phyloP scores from a whole-genome alignment of 2,113 vertebrate species.

The Cynocephalus volans region DNA sequence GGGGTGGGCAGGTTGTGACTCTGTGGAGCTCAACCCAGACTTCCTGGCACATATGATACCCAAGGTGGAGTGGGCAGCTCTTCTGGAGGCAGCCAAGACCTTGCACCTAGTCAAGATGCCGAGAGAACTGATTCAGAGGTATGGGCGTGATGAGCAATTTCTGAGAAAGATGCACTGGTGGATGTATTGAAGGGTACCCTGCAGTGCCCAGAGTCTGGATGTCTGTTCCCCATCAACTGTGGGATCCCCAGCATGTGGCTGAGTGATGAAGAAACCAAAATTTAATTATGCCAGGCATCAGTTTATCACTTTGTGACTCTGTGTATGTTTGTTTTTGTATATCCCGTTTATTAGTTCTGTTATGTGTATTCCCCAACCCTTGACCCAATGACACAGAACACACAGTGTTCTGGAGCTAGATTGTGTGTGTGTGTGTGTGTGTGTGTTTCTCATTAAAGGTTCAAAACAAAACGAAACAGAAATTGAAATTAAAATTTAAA shows the following conservation, averaged over 20 bases:
- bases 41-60: too few species aligned
- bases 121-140: conserved; percentile 83
- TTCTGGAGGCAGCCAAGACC: too few species aligned
- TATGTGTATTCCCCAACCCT: not conserved
- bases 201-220: conserved; percentile 90
- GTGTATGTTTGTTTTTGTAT: not conserved
- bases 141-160: conserved; percentile 90
- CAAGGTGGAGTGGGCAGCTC: too few species aligned
- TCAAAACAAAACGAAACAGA: not conserved
- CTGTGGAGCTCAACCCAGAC: too few species aligned
- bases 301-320: not conserved
- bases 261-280: conserved; percentile 89
- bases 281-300: not conserved
- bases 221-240: conserved; percentile 91
- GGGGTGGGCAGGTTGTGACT: too few species aligned
- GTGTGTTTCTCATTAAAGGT: conserved; percentile 5
- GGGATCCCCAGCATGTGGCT: conserved; percentile 93
- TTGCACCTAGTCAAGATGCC: conserved; percentile 89
- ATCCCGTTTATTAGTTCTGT: not conserved
- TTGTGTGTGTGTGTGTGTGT: not conserved
- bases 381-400: not conserved
- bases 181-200: conserved; percentile 91
- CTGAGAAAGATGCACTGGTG: conserved; percentile 92
- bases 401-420: not conserved
- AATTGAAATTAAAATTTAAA: conserved; percentile 37